Evolutionary conservation across 1,140 invertebrate species (phyloP), one percentile per base, ranked within the genome.

Genomic region (Phortica variegata): DNA sequence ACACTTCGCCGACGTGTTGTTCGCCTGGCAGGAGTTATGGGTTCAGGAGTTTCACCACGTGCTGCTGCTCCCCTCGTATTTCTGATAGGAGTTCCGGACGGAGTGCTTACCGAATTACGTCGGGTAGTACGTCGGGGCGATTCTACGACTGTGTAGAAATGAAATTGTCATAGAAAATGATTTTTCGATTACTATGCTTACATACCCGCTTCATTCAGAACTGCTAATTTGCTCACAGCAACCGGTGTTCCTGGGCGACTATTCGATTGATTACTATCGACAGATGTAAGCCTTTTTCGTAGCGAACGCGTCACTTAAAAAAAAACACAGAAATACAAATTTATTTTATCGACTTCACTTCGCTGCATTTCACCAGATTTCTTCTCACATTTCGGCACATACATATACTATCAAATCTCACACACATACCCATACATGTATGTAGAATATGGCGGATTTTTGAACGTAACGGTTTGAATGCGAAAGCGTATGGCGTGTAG

Each of bases 41-140:
- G 48, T 18, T 66, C 62, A n/a, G 60, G 63, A 3, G 63, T 66
- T 17, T 61, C 57, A 1, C 49, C 57, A 42, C 65, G 65, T 18
- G 47, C 60, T 15, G 65, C 1, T 7, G 60, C 60, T 3, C 31
- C 31, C 1, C 65, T 58, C 2, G 58, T 69, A 3, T 51, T 3
- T 2, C 56, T 57, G 5, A 43, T 58, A 3, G 65, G 62, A 7
- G 70, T 70, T 42, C 55, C 54, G 6, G 47, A 23, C 2, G 65
- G 60, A 4, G 50, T 39, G 6, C 59, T 57, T 13, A 34, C 23
- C 0, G 70, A 68, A 36, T 73, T 73, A 0, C 70, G 33, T 0
- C 70, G 60, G 10, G 61, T 57, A 15, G 47, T 52, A 5, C 70
- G 65, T 15, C 61, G 62, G 8, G 70, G 54, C n/a, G 65, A 69